These are phyloP conservation scores for Regulus satrapa DNA, from an alignment of 2,113 vertebrate species.

Conservation along the genomic window DNA sequence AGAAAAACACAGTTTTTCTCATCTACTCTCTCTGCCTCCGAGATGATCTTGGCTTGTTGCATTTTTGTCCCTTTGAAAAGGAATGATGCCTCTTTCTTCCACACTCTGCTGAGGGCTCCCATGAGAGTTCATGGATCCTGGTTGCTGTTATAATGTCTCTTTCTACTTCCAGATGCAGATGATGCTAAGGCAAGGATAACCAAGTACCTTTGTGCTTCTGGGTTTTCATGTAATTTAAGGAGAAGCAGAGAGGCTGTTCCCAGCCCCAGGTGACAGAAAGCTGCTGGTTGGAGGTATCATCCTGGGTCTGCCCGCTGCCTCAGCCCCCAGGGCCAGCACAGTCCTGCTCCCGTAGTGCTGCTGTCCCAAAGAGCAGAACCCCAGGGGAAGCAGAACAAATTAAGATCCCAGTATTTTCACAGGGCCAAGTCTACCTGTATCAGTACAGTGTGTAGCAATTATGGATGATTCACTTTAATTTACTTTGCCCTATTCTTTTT, in stretches of 20 bases:
- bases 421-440: not conserved
- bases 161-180: not conserved
- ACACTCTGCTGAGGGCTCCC: fast-evolving
- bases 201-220: not conserved
- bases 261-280: not conserved
- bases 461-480: not conserved
- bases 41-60: not conserved
- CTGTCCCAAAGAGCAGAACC: not conserved
- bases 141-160: fast-evolving
- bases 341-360: not conserved
- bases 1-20: not conserved
- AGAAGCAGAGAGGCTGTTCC: not conserved
- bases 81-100: fast-evolving
- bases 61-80: not conserved
- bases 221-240: not conserved
- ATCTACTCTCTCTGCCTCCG: fast-evolving
- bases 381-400: not conserved
- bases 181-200: not conserved
- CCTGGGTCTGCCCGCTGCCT: fast-evolving
- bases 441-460: not conserved
- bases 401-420: not conserved
- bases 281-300: not conserved
- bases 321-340: not conserved
- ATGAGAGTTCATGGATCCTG: fast-evolving
- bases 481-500: not conserved